Conservation (phyloP, 2,797 vertebrate genomes). For the Sitta carolinensis region DNA sequence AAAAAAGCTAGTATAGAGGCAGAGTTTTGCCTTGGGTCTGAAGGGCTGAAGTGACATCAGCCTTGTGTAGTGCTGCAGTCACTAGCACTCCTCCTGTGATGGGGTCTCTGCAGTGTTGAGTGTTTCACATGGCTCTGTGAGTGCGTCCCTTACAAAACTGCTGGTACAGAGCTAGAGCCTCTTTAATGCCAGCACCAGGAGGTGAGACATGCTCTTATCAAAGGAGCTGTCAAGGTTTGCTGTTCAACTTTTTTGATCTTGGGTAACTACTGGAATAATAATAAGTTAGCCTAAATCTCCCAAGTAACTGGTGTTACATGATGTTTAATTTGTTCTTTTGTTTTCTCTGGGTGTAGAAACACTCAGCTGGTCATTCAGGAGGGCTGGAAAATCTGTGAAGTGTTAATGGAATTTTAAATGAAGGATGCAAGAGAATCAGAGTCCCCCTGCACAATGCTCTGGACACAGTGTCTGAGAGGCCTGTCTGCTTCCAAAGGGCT, state of each 20-base stretch:
- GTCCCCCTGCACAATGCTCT: neutral
- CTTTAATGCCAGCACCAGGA: conserved; percentile 3
- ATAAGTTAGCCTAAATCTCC: neutral
- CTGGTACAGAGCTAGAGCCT: neutral
- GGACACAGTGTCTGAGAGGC: neutral
- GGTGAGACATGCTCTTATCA: neutral
- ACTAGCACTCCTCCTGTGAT: neutral
- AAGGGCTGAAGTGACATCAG: neutral
- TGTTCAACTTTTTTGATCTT: conserved; percentile 33
- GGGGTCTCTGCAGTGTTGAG: neutral
- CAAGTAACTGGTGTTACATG: neutral
- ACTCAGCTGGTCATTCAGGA: neutral
- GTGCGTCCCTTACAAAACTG: neutral
- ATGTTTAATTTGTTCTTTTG: neutral
- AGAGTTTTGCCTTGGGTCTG: conserved; percentile 21
- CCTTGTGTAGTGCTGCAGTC: neutral
- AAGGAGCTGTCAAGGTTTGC: conserved; percentile 20
- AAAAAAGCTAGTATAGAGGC: neutral
- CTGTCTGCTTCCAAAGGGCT: neutral
- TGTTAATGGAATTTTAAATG: neutral
- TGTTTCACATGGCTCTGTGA: neutral
- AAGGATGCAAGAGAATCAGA: neutral
- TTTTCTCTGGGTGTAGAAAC: neutral
- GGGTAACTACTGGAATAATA: conserved; percentile 11
- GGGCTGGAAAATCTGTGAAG: neutral